A percentile compares a stretch with the other conserved stretches of the same genome.
These are phyloP conservation scores for Cabera pusaria DNA, from an alignment of 2,888 invertebrate species.

Conservation along the genomic window DNA sequence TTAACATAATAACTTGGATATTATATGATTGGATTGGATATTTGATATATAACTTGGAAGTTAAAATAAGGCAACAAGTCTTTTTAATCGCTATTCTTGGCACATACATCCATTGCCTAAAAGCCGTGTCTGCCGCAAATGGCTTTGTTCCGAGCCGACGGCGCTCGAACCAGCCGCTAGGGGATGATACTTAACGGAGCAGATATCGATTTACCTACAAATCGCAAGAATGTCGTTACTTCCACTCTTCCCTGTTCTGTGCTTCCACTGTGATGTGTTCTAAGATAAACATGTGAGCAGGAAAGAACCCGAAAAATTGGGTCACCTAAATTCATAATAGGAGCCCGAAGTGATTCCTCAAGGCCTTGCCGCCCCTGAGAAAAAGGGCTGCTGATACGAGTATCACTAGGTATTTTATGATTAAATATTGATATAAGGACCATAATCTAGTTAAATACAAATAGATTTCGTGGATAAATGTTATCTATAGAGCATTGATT, in stretches of 20 bases:
- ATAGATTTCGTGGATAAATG: no score
- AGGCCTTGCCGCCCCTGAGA: constrained; percentile 19
- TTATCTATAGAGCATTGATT: no score
- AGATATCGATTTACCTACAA: constrained; percentile 28
- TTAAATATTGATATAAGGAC: constrained; percentile 15
- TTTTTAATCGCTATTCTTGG: constrained; percentile 1
- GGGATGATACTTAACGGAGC: constrained; percentile 19
- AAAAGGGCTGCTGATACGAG: constrained; percentile 7
- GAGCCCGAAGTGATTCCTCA: constrained; percentile 20
- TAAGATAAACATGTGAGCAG: constrained; percentile 24
- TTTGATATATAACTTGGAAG: not conserved
- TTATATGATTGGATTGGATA: no score
- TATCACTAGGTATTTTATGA: constrained; percentile 13
- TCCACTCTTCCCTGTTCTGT: no score
- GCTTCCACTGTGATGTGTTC: constrained; percentile 19
- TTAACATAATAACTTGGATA: no score
- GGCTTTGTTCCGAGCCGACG: constrained; percentile 19
- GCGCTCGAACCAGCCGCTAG: constrained; percentile 13
- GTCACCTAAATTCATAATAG: constrained; percentile 33
- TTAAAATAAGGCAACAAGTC: constrained; percentile 7
- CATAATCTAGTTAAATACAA: no score
- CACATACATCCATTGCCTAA: constrained; percentile 10
- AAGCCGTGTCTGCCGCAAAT: constrained; percentile 17
- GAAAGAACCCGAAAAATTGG: constrained; percentile 24
- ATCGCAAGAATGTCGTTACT: constrained; percentile 22